These are phyloP conservation scores for Chrysotoxum bicinctum DNA, from an alignment of 2,888 invertebrate genomes.

Conservation along the genomic window DNA sequence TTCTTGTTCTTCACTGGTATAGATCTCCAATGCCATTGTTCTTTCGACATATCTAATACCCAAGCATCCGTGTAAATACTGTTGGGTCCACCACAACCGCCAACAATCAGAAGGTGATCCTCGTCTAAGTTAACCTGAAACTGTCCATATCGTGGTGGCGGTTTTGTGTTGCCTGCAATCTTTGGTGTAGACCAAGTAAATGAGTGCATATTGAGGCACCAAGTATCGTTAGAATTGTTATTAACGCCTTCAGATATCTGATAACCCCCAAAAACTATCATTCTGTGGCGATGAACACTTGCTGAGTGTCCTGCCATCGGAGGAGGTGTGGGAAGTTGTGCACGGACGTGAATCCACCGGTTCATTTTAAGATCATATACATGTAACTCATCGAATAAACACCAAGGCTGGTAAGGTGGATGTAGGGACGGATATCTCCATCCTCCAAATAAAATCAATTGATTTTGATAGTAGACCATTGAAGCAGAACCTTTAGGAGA, in stretches of 20 bases:
- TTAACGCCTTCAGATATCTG: slow-evolving; percentile 83
- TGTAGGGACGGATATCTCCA: slow-evolving; percentile 96
- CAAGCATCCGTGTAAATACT: slow-evolving; percentile 95
- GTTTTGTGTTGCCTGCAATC: slow-evolving; percentile 85
- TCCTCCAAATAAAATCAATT: slow-evolving; percentile 94
- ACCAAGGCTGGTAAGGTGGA: slow-evolving; percentile 92
- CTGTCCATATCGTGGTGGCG: slow-evolving; percentile 94
- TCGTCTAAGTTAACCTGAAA: slow-evolving; percentile 93
- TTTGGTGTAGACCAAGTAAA: slow-evolving; percentile 90
- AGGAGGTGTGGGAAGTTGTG: slow-evolving; percentile 77
- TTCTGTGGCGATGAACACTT: slow-evolving; percentile 89
- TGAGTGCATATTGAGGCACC: slow-evolving; percentile 91
- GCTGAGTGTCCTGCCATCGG: slow-evolving; percentile 95
- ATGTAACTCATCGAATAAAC: slow-evolving; percentile 95
- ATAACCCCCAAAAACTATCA: slow-evolving; percentile 92
- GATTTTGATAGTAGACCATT: slow-evolving; percentile 92
- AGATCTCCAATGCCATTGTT: slow-evolving; percentile 89
- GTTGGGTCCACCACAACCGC: slow-evolving; percentile 94
- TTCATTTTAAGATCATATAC: slow-evolving; percentile 91
- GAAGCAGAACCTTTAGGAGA: slow-evolving; percentile 98
- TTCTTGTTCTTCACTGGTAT: slow-evolving; percentile 89
- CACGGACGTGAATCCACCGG: slow-evolving; percentile 85
- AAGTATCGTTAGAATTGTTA: slow-evolving; percentile 90
- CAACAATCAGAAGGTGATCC: slow-evolving; percentile 89
- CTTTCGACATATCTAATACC: slow-evolving; percentile 90